Evolutionary conservation across 2,113 vertebrate species (phyloP), one percentile per base, ranked within the genome.

Genomic region (Callipepla californica): DNA sequence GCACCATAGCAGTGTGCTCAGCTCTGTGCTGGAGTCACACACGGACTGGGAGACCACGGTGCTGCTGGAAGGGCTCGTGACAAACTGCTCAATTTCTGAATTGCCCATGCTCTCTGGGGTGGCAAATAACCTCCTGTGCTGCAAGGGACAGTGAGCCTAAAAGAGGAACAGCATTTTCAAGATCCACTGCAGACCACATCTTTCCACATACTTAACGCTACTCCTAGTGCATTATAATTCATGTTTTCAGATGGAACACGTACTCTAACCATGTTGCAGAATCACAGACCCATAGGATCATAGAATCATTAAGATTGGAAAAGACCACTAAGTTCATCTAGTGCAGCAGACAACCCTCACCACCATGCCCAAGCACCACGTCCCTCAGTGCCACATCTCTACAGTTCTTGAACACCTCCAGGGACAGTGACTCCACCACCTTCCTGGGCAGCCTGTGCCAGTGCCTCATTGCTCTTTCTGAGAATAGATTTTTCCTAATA

Each of bases 191-290:
- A 51, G 38, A 30, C 21, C 28, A 17, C 0, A 0, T 66, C 32
- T 69, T 59, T 61, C 55, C 47, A 13, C 3, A 23, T 7, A 26
- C 22, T 7, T 9, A 11, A 45, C 0, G 0, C 51, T 77, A 36
- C 32, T 58, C 0, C 20, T 62, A n/a, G 4, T 20, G 19, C 38
- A 40, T 14, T 59, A 22, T 36, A 70, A 55, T 6, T 55, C 72
- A 57, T 18, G 14, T 2, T 1, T 0, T 1, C 0, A 25, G n/a
- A 61, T n/a, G 55, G 66, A 25, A 25, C 11, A 4, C n/a, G 51
- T 72, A 36, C 32, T 79, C 44, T 57, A 73, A 47, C 45, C 9
- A 0, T 40, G 25, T 7, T 44, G 21, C 26, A 72, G 62, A 51
- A 51, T 51, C 25, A 28, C 25, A 13, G 50, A 26, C 25, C 25